Base-by-base conservation (phyloP, 2,113 vertebrate species). In the Vidua chalybeata region DNA sequence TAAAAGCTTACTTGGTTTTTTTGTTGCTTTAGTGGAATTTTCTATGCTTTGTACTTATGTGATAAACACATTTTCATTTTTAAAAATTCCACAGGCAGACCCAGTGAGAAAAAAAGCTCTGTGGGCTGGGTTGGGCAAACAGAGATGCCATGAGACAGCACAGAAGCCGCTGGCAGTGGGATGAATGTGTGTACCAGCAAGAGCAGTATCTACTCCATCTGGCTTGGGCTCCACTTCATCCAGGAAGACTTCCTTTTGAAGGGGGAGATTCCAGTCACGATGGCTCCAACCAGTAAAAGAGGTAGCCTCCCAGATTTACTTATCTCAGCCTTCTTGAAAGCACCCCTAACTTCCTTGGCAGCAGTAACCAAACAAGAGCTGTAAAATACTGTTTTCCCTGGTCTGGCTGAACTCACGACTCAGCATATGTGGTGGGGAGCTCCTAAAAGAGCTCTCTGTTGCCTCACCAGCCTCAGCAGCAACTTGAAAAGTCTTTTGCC, bases 351-450 rank as follows among this genome's bases (percentile, higher is more conserved):
- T 90, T 94, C 80, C 86, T 94, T 93, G 94, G 94, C 84, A 92
- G 86, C 28, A 0, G 52, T 20, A 93, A 78, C 64, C 73, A 93
- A 93, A 78, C 77, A 67, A 90, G 74, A 72, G 77, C 83, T 82
- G 63, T 54, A 75, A 92, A 94, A 82, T 9, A 61, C 52, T 93
- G 92, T 92, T 93, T 96, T 94, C 93, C 69, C 54, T 58, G 86
- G 66, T 84, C 92, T 92, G 90, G 88, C 55, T 2, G 11, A 96
- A 94, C 80, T 89, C 6, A 37, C 92, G 21, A 92, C 88, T 96
- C 96, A 97, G 94, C 94, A 75, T 24, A 84, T 94, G 93, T 51
- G 88, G 93, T 46, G 64, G n/a, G 54, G 69, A 96, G 96, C 46
- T 96, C 96, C 86, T 69, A 76, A 54, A 97, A 96, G 90, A 96